A percentile compares a stretch with the other conserved stretches of the same genome.
phyloP scores from a whole-genome alignment of 2,888 invertebrate species.

The Diadegma fenestrale region DNA sequence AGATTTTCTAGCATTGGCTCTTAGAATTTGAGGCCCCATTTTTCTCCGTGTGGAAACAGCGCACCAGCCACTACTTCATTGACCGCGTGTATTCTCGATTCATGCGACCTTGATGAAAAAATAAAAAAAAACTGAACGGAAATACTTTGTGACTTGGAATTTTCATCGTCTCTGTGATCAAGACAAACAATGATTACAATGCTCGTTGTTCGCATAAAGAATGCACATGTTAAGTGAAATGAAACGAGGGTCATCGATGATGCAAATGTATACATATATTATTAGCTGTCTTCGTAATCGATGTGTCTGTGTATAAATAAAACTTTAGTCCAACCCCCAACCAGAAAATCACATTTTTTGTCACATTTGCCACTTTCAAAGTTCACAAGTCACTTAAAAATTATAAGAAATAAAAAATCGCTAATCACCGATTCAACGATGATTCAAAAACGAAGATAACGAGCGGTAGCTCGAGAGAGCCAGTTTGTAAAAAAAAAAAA shows the following conservation, averaged over 20 bases:
- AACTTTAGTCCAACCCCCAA: no score
- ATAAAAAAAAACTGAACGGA: neutral
- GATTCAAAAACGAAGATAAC: no score
- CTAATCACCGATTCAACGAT: no score
- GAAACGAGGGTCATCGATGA: slow-evolving; percentile 23
- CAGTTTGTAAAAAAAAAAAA: no score
- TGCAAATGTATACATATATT: slow-evolving; percentile 9
- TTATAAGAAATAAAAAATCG: no score
- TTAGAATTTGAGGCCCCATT: no score
- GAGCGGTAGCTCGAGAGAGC: no score
- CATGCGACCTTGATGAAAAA: slow-evolving; percentile 10
- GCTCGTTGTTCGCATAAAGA: slow-evolving; percentile 6
- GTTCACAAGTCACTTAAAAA: no score
- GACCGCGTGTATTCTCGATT: slow-evolving; percentile 24
- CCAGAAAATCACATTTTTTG: no score
- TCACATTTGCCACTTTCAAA: no score
- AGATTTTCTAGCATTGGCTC: no score
- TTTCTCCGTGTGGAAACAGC: no score
- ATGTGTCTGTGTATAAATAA: neutral
- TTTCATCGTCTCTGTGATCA: slow-evolving; percentile 26
- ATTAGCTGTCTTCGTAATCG: neutral
- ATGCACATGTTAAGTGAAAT: slow-evolving; percentile 35
- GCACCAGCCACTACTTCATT: neutral
- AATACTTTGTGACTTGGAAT: slow-evolving; percentile 17
- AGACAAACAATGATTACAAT: slow-evolving; percentile 33